Conservation (phyloP, 1,140 invertebrate species). For the Andricus grossulariae region DNA sequence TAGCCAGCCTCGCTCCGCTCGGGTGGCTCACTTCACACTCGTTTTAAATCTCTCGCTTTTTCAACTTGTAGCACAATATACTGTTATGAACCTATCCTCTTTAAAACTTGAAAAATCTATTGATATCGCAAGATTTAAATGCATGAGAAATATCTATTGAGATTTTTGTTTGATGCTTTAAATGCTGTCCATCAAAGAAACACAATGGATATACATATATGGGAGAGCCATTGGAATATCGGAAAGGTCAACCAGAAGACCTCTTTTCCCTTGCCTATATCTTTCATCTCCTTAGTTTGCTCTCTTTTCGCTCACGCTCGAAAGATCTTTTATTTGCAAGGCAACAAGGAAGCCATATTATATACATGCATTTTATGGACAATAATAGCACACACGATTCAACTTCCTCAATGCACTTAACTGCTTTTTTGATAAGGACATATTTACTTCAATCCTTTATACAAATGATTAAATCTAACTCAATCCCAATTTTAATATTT, state of each 20-base stretch:
- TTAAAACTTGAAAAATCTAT: no score
- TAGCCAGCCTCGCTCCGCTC: no score
- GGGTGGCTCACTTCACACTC: no score
- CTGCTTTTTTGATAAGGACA: background rate
- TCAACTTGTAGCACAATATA: no score
- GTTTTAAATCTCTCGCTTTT: no score
- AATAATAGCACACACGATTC: conserved; percentile 1
- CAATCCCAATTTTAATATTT: background rate
- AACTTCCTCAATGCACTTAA: conserved; percentile 3
- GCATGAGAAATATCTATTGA: background rate
- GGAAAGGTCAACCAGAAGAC: background rate
- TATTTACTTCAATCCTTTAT: background rate
- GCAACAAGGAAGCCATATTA: background rate
- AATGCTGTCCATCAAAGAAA: background rate
- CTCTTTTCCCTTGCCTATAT: background rate
- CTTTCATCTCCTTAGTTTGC: conserved; percentile 2
- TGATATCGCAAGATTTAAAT: no score
- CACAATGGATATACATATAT: background rate
- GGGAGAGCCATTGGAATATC: background rate
- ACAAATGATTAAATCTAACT: background rate
- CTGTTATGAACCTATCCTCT: no score
- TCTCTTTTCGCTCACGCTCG: background rate
- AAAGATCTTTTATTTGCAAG: conserved; percentile 1
- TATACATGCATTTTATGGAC: conserved; percentile 2
- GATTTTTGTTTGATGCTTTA: background rate